These are phyloP conservation scores for Cliona cf. orientalis DNA, from an alignment of 37 sponge, comb jelly and placozoan genomes.

Conservation along the genomic window DNA sequence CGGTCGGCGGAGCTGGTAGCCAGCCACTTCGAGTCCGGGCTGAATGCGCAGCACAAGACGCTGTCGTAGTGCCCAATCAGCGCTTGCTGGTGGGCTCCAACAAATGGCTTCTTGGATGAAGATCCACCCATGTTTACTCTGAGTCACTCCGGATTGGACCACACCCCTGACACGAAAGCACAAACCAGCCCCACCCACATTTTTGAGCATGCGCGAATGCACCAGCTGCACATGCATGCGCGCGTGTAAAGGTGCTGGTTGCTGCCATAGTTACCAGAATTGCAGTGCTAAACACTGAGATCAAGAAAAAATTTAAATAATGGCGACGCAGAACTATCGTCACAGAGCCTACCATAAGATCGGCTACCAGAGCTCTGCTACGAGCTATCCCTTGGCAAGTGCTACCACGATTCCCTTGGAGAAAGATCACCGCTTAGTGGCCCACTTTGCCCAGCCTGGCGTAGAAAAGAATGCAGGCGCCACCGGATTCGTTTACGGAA, in stretches of 20 bases:
- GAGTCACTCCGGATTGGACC: slow-evolving; percentile 11
- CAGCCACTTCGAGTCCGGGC: slow-evolving; percentile 66
- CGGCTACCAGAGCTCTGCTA: background rate
- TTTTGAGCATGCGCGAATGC: too few species aligned
- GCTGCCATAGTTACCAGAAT: too few species aligned
- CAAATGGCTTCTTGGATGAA: slow-evolving; percentile 13
- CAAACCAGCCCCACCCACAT: slow-evolving; percentile 46
- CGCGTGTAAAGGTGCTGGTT: too few species aligned
- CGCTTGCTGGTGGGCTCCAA: slow-evolving; percentile 43
- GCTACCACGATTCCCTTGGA: background rate
- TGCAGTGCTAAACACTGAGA: too few species aligned
- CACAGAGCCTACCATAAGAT: slow-evolving; percentile 15
- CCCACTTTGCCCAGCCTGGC: slow-evolving; percentile 9
- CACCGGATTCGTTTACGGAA: slow-evolving; percentile 11
- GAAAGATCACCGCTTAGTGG: background rate
- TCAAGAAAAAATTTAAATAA: too few species aligned
- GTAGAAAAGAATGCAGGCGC: background rate
- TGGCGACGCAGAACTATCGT: slow-evolving; percentile 3
- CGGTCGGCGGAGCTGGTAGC: slow-evolving; percentile 75
- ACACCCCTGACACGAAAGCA: slow-evolving; percentile 5
- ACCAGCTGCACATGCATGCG: too few species aligned
- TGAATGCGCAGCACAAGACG: slow-evolving; percentile 66
- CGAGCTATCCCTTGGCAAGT: background rate
- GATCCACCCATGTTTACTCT: background rate
- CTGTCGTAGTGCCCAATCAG: slow-evolving; percentile 71